These are phyloP conservation scores for Cenopis cana DNA, from an alignment of 2,888 invertebrate genomes.

Conservation along the genomic window DNA sequence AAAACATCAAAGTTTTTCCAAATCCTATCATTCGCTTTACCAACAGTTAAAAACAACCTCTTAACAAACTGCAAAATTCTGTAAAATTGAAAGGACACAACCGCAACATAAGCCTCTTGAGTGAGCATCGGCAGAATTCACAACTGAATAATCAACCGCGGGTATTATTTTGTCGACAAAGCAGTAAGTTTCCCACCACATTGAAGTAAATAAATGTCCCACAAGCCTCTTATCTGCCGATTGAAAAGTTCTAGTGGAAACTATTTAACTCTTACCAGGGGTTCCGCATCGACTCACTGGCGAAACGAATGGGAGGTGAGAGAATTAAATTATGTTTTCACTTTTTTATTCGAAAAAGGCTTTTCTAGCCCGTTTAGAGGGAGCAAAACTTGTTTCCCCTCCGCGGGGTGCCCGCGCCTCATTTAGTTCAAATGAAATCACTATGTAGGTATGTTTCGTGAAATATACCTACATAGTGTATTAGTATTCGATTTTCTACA, in stretches of 20 bases:
- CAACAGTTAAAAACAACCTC: background rate
- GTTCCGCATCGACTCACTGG: conserved; percentile 58
- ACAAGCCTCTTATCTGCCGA: conserved; percentile 79
- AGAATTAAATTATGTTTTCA: too few species aligned
- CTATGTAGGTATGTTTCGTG: too few species aligned
- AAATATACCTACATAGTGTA: too few species aligned
- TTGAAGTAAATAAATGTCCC: conserved; percentile 76
- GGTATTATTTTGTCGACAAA: conserved; percentile 68
- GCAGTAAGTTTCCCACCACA: conserved; percentile 55
- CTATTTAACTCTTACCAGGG: conserved; percentile 58
- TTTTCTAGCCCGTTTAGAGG: too few species aligned
- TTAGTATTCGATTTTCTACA: too few species aligned
- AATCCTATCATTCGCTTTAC: background rate
- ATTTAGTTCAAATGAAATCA: too few species aligned
- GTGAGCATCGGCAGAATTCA: conserved; percentile 48
- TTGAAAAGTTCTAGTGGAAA: conserved; percentile 75
- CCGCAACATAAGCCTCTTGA: conserved; percentile 43
- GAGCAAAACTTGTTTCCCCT: too few species aligned
- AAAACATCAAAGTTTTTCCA: background rate
- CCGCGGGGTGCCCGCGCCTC: too few species aligned
- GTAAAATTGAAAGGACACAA: conserved; percentile 8
- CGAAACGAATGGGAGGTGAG: background rate
- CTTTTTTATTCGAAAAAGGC: too few species aligned
- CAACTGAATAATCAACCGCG: conserved; percentile 73
- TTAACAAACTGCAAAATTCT: conserved; percentile 24